Evolutionary conservation across 2,888 invertebrate species (phyloP).

Genomic region (Tromatobia lineatoria): DNA sequence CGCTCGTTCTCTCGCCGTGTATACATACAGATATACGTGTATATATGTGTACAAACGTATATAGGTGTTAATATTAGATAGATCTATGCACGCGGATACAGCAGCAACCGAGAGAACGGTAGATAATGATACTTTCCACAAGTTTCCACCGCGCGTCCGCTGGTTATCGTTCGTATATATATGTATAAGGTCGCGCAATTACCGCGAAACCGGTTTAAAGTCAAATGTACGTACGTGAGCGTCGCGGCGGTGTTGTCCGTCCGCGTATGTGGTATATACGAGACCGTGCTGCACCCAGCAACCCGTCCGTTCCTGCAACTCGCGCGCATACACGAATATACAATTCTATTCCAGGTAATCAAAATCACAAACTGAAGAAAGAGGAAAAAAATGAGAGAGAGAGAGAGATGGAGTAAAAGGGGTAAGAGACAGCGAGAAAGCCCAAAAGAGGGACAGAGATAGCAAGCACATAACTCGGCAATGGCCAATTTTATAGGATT

Average conservation of each 20-base stretch:
- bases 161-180: constrained; percentile 72
- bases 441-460: constrained; percentile 5
- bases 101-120: constrained; percentile 66
- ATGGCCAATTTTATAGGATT: constrained; percentile 21
- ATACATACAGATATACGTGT: too few species aligned
- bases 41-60: constrained; percentile 10
- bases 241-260: constrained; percentile 70
- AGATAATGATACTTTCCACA: constrained; percentile 76
- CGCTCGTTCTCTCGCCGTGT: not conserved
- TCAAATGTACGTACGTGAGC: constrained; percentile 73
- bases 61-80: constrained; percentile 21
- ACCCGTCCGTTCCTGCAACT: constrained; percentile 70
- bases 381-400: constrained; percentile 18
- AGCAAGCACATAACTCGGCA: constrained; percentile 34
- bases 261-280: constrained; percentile 69
- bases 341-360: constrained; percentile 62
- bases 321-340: constrained; percentile 69
- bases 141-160: constrained; percentile 67
- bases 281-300: constrained; percentile 70
- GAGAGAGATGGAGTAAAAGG: constrained; percentile 3
- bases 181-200: constrained; percentile 77
- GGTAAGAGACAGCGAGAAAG: constrained; percentile 12
- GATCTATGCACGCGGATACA: constrained; percentile 66
- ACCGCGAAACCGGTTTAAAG: constrained; percentile 78
- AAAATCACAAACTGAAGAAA: constrained; percentile 34